These are phyloP conservation scores for Malacoraja senta DNA, from an alignment of 2,797 vertebrate species.

Conservation along the genomic window DNA sequence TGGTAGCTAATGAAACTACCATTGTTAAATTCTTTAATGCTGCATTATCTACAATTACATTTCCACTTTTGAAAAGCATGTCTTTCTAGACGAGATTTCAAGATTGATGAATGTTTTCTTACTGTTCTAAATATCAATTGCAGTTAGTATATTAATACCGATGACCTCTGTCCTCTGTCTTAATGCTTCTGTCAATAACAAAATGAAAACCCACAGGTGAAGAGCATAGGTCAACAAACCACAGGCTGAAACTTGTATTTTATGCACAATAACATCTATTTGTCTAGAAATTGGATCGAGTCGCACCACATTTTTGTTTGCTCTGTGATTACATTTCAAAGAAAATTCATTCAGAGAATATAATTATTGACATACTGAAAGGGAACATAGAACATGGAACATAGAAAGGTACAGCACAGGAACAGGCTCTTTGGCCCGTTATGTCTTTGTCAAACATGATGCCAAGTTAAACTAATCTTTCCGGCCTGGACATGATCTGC, in stretches of 20 bases:
- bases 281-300: too few relatives aligned
- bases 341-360: too few relatives aligned
- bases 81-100: neutral
- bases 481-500: too few relatives aligned
- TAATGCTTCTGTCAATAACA: constrained; percentile 5
- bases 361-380: too few relatives aligned
- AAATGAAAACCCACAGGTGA: constrained; percentile 15
- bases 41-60: neutral
- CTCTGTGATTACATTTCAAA: too few relatives aligned
- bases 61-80: constrained; percentile 13
- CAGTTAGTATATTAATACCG: neutral
- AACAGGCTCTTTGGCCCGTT: too few relatives aligned
- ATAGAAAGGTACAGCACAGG: too few relatives aligned
- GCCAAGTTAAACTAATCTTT: too few relatives aligned
- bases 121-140: constrained; percentile 2
- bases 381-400: too few relatives aligned
- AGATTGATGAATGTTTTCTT: neutral
- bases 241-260: neutral
- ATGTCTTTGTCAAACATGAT: too few relatives aligned
- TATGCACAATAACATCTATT: neutral
- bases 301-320: too few relatives aligned
- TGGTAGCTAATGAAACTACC: neutral
- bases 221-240: neutral
- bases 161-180: neutral
- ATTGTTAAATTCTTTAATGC: neutral